Base-by-base conservation (phyloP, 1,140 invertebrate species). In the Drosophila setifemur region DNA sequence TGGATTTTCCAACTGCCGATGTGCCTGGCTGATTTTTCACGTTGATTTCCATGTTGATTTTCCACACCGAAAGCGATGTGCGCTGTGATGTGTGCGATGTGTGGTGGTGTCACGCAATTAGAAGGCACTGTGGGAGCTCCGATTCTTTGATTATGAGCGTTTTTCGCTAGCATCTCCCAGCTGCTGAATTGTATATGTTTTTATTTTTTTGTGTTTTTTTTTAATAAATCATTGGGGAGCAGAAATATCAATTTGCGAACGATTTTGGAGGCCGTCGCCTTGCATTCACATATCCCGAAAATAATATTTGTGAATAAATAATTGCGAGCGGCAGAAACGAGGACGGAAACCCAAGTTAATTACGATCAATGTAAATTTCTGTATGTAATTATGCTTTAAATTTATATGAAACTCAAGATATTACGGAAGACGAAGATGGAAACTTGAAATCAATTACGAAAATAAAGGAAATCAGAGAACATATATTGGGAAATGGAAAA, bases 331-430 rank as follows among this genome's bases (percentile, higher is more conserved):
- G 12, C 21, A 53, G 37, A 29, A 29, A 25, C 14, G 19, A 48
- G n/a, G n/a, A n/a, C n/a, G n/a, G 28, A 45, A 48, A 70, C 29
- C 39, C 52, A 69, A 33, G 29, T 28, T 52, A 29, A 63, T 43
- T 49, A 49, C 45, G 70, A 57, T 83, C 78, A 48, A 83, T 81
- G 77, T 81, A 81, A 68, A 81, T 79, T 81, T 70, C 64, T 81
- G 76, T 81, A 79, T 79, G 76, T 79, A 79, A 74, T 79, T 23
- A 23, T 23, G 21, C n/a, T n/a, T 44, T 63, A 50, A 70, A 54
- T 70, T 31, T 64, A 57, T 37, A 37, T 5, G 21, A 23, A 23
- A 14, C 45, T 19, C n/a, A n/a, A n/a, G n/a, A n/a, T n/a, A n/a
- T n/a, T n/a, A n/a, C n/a, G n/a, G n/a, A n/a, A n/a, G n/a, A 19